Evolutionary conservation across 1,140 invertebrate genomes (phyloP), one percentile per base, ranked within the genome.

Genomic region (Temnothorax curvispinosus): DNA sequence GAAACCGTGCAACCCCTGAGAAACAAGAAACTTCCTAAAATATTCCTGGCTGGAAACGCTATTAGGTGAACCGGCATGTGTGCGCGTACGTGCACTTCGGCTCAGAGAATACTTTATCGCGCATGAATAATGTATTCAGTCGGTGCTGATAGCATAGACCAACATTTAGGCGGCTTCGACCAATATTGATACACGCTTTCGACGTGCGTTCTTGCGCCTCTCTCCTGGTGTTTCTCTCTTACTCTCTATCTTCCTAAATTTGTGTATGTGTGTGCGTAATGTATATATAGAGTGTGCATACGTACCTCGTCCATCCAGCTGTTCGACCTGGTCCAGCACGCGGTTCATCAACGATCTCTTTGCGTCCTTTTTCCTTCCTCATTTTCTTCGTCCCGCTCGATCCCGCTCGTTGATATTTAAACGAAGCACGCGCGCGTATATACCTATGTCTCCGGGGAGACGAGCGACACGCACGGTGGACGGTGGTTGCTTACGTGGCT

Each of bases 41-140:
- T 74, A 60, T 84, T 50, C n/a, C 38, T 15, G 32, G 9, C 21
- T 35, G 54, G 27, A 27, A 64, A 81, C 44, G 47, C 35, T 9
- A 67, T 74, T 86, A 65, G 58, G 11, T 41, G 65, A 38, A 21
- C 69, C 72, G 62, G 38, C n/a, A 32, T 86, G 47, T 85, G 58
- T 52, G 72, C 35, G 67, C 65, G 58, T 80, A 58, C 47, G 32
- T 38, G 87, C 71, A 77, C 21, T 81, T 71, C 52, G 65, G 41
- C 71, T 89, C 86, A 87, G 87, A 85, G 89, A 93, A 93, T 93
- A 93, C 90, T 93, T 92, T 92, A 93, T 93, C 91, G 89, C 89
- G 91, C 90, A 93, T 93, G 93, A 93, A 93, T 93, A 93, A 93
- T 93, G 92, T 91, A 93, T 93, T 74, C 88, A 74, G 84, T 81